Conservation (phyloP, 2,113 vertebrate genomes). For the Lagopus leucura region DNA sequence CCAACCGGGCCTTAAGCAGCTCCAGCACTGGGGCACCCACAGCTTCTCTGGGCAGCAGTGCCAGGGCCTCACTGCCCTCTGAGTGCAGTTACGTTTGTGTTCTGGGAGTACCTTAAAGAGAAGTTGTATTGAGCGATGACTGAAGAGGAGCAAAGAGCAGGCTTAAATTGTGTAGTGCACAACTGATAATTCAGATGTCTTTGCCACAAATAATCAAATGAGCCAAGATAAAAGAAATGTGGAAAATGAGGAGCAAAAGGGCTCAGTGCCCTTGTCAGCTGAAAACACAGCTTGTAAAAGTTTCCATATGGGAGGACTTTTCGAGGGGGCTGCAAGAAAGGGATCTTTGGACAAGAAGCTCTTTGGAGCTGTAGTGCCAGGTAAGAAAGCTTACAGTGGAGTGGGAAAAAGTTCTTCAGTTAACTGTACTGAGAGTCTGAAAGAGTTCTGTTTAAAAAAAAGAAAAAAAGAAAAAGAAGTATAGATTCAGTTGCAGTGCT, state of each 20-base stretch:
- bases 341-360: slow-evolving; percentile 12
- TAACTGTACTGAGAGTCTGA: neutral
- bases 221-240: slow-evolving; percentile 9
- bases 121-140: slow-evolving; percentile 1
- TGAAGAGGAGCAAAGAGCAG: slow-evolving; percentile 42
- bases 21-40: neutral
- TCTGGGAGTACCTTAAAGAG: neutral
- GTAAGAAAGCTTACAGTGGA: slow-evolving; percentile 26
- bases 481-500: neutral
- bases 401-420: neutral
- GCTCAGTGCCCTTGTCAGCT: neutral
- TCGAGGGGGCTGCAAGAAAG: neutral
- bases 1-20: neutral
- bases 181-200: neutral
- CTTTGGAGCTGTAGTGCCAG: slow-evolving; percentile 19
- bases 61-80: neutral
- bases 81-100: neutral
- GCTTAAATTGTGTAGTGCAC: slow-evolving; percentile 9
- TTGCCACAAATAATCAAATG: slow-evolving; percentile 13
- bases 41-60: neutral
- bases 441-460: neutral
- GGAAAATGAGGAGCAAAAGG: neutral
- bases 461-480: neutral
- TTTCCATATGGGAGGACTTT: neutral
- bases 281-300: neutral